These are phyloP conservation scores for Tenebrio molitor DNA, from an alignment of 1,140 invertebrate genomes.

Conservation along the genomic window DNA sequence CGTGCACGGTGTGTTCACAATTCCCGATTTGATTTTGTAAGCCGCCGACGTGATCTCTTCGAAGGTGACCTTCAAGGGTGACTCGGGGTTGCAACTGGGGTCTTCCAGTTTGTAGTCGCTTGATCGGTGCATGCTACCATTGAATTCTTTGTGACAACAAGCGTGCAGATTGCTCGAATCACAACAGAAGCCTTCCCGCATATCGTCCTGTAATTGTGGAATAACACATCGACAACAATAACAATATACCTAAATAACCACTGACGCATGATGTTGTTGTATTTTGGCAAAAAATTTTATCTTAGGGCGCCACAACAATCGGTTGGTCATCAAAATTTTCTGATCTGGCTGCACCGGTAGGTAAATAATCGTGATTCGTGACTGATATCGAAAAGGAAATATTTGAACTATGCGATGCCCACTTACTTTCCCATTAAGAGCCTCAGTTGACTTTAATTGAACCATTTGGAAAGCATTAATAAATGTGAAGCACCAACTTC, in stretches of 20 bases:
- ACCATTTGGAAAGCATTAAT: not conserved
- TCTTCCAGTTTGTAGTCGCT: conserved; percentile 67
- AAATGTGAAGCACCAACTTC: too few relatives aligned
- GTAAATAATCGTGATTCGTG: too few relatives aligned
- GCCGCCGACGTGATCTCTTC: conserved; percentile 92
- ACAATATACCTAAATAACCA: too few relatives aligned
- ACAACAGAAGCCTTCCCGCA: conserved; percentile 16
- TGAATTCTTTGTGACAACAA: not conserved
- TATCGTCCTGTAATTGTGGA: not conserved
- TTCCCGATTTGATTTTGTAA: conserved; percentile 87
- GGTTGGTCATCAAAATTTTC: too few relatives aligned
- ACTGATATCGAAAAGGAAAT: too few relatives aligned
- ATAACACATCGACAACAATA: too few relatives aligned
- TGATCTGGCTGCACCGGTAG: too few relatives aligned
- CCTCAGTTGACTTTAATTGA: not conserved
- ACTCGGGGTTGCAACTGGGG: conserved; percentile 82
- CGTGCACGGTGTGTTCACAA: conserved; percentile 87
- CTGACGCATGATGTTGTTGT: too few relatives aligned
- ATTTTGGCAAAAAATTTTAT: too few relatives aligned
- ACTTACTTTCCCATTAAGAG: not conserved
- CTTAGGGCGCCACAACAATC: too few relatives aligned
- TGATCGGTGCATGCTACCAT: not conserved
- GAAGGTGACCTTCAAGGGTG: conserved; percentile 83
- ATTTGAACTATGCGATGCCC: not conserved
- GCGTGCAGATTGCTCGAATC: not conserved